phyloP scores from a whole-genome alignment of 2,113 vertebrate species.

The Taxidea taxus region DNA sequence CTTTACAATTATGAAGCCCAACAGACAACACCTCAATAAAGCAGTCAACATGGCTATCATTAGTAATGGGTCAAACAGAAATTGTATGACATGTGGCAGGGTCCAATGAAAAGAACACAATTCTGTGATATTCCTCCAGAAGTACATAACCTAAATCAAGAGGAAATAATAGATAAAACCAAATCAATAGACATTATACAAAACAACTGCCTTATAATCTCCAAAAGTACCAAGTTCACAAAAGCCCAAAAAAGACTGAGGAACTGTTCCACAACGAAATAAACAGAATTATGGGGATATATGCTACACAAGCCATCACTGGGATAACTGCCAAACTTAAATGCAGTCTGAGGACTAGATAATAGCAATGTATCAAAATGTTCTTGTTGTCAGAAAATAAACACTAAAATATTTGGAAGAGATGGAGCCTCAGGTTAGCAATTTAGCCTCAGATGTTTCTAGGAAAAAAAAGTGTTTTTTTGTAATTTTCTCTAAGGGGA shows the following conservation, averaged over 20 bases:
- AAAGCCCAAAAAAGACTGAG: slow-evolving; percentile 1
- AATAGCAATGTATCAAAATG: not conserved
- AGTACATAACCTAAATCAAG: not conserved
- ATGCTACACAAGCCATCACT: not conserved
- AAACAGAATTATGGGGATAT: not conserved
- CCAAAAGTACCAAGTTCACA: not conserved
- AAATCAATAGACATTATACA: not conserved
- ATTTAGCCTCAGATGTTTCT: not conserved
- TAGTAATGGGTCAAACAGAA: not conserved
- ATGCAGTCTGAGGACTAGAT: not conserved
- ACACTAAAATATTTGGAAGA: not conserved
- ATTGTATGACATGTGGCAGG: not conserved
- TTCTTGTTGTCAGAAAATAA: slow-evolving; percentile 12
- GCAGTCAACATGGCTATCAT: not conserved
- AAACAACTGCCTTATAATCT: not conserved
- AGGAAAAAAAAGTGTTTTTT: not conserved
- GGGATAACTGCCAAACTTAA: not conserved
- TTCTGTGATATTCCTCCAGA: not conserved
- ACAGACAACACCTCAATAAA: not conserved
- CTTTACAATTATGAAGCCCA: not conserved
- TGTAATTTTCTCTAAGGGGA: not conserved
- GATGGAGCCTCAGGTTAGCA: not conserved
- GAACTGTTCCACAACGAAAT: not conserved
- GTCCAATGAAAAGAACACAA: not conserved
- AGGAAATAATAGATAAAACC: not conserved